Base-by-base conservation (phyloP, 1,140 invertebrate species). In the Macrobrachium nipponense region DNA sequence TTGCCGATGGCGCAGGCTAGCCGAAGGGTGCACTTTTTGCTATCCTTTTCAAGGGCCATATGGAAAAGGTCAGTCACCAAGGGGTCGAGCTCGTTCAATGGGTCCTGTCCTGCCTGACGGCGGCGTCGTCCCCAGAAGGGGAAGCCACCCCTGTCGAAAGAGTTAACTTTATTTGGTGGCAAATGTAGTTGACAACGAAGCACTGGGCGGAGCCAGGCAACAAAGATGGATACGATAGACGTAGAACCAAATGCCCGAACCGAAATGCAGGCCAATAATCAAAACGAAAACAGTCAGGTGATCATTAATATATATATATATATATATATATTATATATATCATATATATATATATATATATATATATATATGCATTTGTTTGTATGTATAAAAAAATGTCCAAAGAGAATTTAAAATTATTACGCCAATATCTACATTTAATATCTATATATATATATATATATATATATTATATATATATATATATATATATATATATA, bases 71-170 rank as follows among this genome's bases (percentile, higher is more conserved):
- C n/a, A 17, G 61, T 62, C 44, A 81, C 64, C 80, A 43, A 43
- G 17, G 64, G 80, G 23, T 81, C 80, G 5, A 81, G 51, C 20
- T 81, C 80, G 51, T 81, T 81, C 66, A 51, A 51, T 10, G 51
- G 51, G 51, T 81, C 64, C n/a, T 43, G 64, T 15, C 70, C 64
- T 68, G 66, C 80, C 51, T 81, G 80, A 20, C 80, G 80, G 20
- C 80, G 80, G 12, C 62, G 36, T 2, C 80, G 80, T n/a, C 36
- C 36, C 15, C n/a, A 61, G 73, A 58, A 76, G 14, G 73, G 73
- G 43, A 12, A 18, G 11, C 20, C n/a, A 17, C 17, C 20, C 10
- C 36, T 18, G 23, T 43, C 14, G 51, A 12, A 51, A 12, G 12
- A 7, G 51, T 8, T 51, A 12, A 51, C 8, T 51, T 51, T 51